Percentiles rank a stretch among this genome's conserved stretches.
These are phyloP conservation scores for Dendroctonus valens DNA, from an alignment of 1,140 invertebrate genomes.

Conservation along the genomic window DNA sequence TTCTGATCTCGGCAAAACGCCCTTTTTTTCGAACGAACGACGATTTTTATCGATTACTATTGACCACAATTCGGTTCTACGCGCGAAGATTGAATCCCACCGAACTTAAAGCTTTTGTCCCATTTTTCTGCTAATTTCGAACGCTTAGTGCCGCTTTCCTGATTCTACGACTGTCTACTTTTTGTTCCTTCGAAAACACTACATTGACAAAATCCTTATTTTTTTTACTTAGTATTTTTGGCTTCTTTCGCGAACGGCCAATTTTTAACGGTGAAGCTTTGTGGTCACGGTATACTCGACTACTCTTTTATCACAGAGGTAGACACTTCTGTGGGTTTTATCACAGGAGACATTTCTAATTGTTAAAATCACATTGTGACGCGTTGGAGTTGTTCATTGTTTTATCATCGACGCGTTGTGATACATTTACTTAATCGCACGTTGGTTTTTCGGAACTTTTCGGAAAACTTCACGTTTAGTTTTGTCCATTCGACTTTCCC, in stretches of 20 bases:
- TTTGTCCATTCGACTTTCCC: slow-evolving; percentile 17
- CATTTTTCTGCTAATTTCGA: slow-evolving; percentile 1
- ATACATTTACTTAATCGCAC: slow-evolving; percentile 11
- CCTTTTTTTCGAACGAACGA: slow-evolving; percentile 47
- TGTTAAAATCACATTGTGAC: slow-evolving; percentile 1
- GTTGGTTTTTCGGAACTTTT: slow-evolving; percentile 23
- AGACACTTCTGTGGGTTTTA: slow-evolving; percentile 19
- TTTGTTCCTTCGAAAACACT: neutral
- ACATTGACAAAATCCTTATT: no score
- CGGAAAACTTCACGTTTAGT: slow-evolving; percentile 10
- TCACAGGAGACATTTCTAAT: slow-evolving; percentile 8
- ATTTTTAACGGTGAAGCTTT: neutral
- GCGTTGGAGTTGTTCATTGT: slow-evolving; percentile 25
- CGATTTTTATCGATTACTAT: slow-evolving; percentile 30
- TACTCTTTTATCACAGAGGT: slow-evolving; percentile 4
- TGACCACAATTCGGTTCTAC: slow-evolving; percentile 20
- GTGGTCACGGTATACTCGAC: slow-evolving; percentile 1
- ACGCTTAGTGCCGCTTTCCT: neutral
- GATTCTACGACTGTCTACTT: neutral
- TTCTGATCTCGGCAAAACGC: slow-evolving; percentile 34
- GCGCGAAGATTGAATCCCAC: slow-evolving; percentile 18
- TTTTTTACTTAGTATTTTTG: neutral
- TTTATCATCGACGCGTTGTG: slow-evolving; percentile 15
- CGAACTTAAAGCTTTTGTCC: slow-evolving; percentile 6
- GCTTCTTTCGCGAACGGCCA: neutral